Conservation (phyloP, 2,797 vertebrate species). For the Amphiprion clarkii region DNA sequence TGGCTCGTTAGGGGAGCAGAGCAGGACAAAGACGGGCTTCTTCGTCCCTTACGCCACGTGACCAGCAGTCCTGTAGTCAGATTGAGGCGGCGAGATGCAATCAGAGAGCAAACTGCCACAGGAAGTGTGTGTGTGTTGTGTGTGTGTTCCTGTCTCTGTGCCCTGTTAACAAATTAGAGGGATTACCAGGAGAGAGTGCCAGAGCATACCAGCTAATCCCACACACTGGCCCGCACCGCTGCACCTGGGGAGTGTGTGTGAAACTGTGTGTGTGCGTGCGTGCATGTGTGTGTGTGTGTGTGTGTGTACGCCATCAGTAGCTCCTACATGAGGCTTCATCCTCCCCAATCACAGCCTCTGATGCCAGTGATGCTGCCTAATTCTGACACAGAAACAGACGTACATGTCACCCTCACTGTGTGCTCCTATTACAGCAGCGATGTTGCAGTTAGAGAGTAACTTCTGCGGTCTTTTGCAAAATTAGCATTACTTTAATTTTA, state of each 20-base stretch:
- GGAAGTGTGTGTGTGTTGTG: slow-evolving; percentile 6
- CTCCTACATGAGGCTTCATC: slow-evolving; percentile 35
- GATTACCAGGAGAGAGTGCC: slow-evolving; percentile 83
- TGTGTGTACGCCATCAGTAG: slow-evolving; percentile 10
- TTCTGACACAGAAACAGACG: slow-evolving; percentile 40
- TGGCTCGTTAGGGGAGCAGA: slow-evolving; percentile 71
- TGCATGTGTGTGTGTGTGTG: slow-evolving; percentile 8
- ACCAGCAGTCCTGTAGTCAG: slow-evolving; percentile 21
- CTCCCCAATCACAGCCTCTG: slow-evolving; percentile 27
- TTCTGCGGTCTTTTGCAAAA: neutral
- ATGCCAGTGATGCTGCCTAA: slow-evolving; percentile 41
- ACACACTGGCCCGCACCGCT: slow-evolving; percentile 74
- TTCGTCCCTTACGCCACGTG: slow-evolving; percentile 20
- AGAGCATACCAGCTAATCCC: slow-evolving; percentile 81
- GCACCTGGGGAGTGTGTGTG: slow-evolving; percentile 69
- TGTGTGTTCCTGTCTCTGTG: slow-evolving; percentile 60
- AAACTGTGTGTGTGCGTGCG: slow-evolving; percentile 28
- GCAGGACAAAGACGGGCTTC: slow-evolving; percentile 12
- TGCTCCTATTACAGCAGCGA: neutral
- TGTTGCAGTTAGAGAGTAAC: neutral
- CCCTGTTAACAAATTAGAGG: slow-evolving; percentile 86
- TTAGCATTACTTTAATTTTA: too few species aligned
- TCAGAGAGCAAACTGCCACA: slow-evolving; percentile 53
- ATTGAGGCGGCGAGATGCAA: slow-evolving; percentile 31
- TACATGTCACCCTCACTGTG: too few species aligned